phyloP scores from a whole-genome alignment of 2,797 vertebrate species.

The Bradypus variegatus region DNA sequence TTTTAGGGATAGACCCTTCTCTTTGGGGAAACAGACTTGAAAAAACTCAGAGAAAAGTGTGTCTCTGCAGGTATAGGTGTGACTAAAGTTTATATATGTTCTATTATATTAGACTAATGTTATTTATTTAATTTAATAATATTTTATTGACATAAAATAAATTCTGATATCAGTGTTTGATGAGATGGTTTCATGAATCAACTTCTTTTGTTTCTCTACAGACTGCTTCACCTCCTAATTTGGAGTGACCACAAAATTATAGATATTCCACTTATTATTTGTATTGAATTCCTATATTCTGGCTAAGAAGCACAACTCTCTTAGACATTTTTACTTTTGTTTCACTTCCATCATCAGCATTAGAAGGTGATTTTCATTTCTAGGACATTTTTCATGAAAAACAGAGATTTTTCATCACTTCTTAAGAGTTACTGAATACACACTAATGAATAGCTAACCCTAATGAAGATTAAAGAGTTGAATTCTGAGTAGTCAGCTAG shows the following conservation, averaged over 20 bases:
- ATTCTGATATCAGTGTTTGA: not conserved
- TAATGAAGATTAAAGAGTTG: not conserved
- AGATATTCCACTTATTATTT: not conserved
- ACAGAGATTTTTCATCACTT: not conserved
- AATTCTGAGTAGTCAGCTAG: not conserved
- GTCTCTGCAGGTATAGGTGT: not conserved
- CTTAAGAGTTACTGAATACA: not conserved
- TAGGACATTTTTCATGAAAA: not conserved
- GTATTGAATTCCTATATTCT: not conserved
- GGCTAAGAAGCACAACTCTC: not conserved
- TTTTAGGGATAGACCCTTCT: not conserved
- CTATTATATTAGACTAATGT: not conserved
- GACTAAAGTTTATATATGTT: not conserved
- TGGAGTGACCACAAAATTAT: not conserved
- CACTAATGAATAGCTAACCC: not conserved
- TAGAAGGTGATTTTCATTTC: not conserved
- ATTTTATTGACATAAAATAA: constrained; percentile 15
- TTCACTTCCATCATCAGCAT: not conserved
- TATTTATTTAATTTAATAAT: not conserved
- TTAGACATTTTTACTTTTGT: not conserved
- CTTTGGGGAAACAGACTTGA: not conserved
- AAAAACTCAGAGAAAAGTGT: not conserved
- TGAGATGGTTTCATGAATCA: not conserved
- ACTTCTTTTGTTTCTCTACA: not conserved
- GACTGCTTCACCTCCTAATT: not conserved